Conservation (phyloP, 2,797 vertebrate genomes). For the Pseudochaenichthys georgianus region DNA sequence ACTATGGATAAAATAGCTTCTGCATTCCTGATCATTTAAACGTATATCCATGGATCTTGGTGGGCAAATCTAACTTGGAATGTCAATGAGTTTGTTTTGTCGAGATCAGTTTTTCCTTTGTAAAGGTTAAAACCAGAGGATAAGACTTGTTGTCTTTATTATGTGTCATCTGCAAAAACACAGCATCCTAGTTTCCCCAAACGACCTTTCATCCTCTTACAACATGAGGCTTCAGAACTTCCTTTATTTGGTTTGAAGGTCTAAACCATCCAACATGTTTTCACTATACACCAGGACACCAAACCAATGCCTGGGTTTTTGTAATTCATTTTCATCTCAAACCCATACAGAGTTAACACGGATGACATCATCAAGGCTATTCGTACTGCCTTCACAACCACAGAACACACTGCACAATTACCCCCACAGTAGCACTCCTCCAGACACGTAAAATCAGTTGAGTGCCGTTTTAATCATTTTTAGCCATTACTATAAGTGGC, state of each 20-base stretch:
- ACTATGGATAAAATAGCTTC: no score
- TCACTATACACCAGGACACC: no score
- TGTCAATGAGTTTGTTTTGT: not conserved
- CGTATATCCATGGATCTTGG: not conserved
- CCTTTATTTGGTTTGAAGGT: no score
- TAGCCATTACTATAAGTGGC: conserved; percentile 6
- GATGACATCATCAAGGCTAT: conserved; percentile 1
- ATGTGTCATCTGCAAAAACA: no score
- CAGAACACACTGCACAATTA: not conserved
- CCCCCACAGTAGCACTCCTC: not conserved
- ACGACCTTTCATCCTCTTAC: no score
- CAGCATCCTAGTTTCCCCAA: no score
- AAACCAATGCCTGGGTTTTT: no score
- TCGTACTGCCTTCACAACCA: not conserved
- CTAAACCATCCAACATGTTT: no score
- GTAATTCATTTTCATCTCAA: not conserved
- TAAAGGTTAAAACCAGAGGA: not conserved
- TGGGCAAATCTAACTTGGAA: not conserved
- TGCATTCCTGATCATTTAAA: no score
- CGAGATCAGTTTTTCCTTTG: not conserved
- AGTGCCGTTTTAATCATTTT: conserved; percentile 23
- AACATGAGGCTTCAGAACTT: no score
- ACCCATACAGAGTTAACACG: not conserved
- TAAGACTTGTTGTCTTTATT: no score
- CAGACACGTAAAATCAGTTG: not conserved